phyloP scores from a whole-genome alignment of 2,113 vertebrate genomes.

The Camelus dromedarius region DNA sequence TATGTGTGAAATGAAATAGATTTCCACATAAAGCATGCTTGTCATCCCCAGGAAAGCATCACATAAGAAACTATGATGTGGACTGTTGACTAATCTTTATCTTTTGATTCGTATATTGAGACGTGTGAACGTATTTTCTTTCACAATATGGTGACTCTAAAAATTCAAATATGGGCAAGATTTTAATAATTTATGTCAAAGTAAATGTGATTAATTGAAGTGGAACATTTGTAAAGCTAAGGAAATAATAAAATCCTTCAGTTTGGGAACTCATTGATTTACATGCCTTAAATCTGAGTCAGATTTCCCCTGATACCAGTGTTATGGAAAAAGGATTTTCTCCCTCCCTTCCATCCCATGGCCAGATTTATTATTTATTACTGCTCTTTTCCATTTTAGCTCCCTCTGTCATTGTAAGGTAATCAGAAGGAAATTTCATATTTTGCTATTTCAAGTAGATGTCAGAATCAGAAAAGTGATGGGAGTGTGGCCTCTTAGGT shows the following conservation, averaged over 20 bases:
- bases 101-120: not conserved
- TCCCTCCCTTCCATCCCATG: not conserved
- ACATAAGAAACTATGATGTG: not conserved
- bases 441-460: constrained; percentile 32
- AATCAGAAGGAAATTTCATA: constrained; percentile 63
- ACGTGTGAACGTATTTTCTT: not conserved
- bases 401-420: constrained; percentile 65
- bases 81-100: not conserved
- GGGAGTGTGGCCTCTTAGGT: not conserved
- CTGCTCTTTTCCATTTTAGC: constrained; percentile 59
- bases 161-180: constrained; percentile 37
- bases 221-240: not conserved
- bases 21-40: not conserved
- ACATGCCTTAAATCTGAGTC: constrained; percentile 63
- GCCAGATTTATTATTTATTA: constrained; percentile 40
- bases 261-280: constrained; percentile 48
- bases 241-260: constrained; percentile 59
- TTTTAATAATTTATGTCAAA: not conserved
- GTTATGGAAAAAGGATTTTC: constrained; percentile 38
- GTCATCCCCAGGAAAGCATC: not conserved
- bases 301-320: constrained; percentile 50
- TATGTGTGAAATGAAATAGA: not conserved
- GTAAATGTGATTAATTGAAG: constrained; percentile 16
- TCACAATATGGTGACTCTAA: not conserved
- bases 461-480: constrained; percentile 52